Evolutionary conservation across 2,797 vertebrate species (phyloP).

Genomic region (Schizothorax lantsangensis): DNA sequence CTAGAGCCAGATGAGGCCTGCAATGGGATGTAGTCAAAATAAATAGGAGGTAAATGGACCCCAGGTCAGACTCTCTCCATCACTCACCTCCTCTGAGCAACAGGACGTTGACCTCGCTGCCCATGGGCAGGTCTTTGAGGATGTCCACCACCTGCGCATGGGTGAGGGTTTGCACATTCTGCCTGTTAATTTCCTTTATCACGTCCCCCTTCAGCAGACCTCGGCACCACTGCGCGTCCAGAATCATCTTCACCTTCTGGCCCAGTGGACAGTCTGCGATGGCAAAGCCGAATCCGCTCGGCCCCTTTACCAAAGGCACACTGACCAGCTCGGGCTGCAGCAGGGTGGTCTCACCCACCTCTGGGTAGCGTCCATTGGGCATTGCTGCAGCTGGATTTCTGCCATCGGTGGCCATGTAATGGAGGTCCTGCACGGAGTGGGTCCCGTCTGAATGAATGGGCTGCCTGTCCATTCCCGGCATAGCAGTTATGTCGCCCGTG

Average conservation of each 20-base stretch:
- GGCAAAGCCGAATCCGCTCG: conserved; percentile 95
- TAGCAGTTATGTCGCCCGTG: conserved; percentile 76
- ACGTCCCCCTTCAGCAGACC: conserved; percentile 95
- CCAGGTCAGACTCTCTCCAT: not conserved
- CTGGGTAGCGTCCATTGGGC: conserved; percentile 83
- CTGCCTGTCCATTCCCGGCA: conserved; percentile 81
- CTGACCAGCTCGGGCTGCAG: conserved; percentile 91
- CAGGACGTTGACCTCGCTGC: conserved; percentile 91
- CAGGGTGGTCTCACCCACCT: conserved; percentile 83
- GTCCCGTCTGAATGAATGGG: conserved; percentile 74
- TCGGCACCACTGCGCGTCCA: conserved; percentile 97
- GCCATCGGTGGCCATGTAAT: conserved; percentile 74
- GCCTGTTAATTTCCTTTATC: conserved; percentile 95
- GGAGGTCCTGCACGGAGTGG: conserved; percentile 78
- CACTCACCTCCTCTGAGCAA: conserved; percentile 92
- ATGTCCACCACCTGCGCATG: conserved; percentile 98
- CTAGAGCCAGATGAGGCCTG: conserved; percentile 19
- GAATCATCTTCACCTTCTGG: conserved; percentile 98
- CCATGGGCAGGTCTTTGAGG: conserved; percentile 93
- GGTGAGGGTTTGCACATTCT: conserved; percentile 92
- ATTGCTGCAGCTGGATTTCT: conserved; percentile 73
- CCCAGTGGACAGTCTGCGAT: conserved; percentile 95
- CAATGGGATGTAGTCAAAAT: conserved; percentile 26
- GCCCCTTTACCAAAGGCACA: conserved; percentile 90
- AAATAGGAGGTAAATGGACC: not conserved